Conservation (phyloP, 2,888 invertebrate species). For the Pyrgus malvae region DNA sequence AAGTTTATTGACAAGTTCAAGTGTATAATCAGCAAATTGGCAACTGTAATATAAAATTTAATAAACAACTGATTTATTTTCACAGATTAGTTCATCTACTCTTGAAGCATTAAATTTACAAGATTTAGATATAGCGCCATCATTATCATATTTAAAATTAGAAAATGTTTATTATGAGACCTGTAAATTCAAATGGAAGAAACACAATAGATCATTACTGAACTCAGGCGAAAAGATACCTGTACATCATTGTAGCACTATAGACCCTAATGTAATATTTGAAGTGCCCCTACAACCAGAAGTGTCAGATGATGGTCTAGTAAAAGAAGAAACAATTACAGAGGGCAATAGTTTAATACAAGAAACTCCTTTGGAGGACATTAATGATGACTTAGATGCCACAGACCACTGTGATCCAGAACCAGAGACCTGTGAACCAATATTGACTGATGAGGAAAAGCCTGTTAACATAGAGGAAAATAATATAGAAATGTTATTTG, state of each 20-base stretch:
- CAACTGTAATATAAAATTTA: no score
- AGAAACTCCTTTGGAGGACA: constrained; percentile 37
- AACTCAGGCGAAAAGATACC: constrained; percentile 43
- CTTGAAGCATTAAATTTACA: constrained; percentile 49
- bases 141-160: constrained; percentile 51
- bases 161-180: constrained; percentile 50
- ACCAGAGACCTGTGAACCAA: neutral
- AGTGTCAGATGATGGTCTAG: neutral
- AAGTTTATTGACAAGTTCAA: neutral
- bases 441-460: neutral
- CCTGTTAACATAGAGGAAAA: constrained; percentile 2
- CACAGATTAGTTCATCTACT: no score
- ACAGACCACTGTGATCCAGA: neutral
- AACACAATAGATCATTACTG: constrained; percentile 43
- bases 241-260: constrained; percentile 51
- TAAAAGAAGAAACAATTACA: constrained; percentile 28
- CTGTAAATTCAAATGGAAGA: constrained; percentile 55
- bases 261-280: constrained; percentile 47
- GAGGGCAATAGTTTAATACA: constrained; percentile 41
- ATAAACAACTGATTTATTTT: no score
- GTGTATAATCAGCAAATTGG: no score
- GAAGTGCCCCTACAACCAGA: constrained; percentile 32
- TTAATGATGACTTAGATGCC: constrained; percentile 28
- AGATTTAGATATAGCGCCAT: constrained; percentile 47
- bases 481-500: constrained; percentile 26